These are phyloP conservation scores for Pollenia labialis DNA, from an alignment of 2,888 invertebrate species.

Conservation along the genomic window DNA sequence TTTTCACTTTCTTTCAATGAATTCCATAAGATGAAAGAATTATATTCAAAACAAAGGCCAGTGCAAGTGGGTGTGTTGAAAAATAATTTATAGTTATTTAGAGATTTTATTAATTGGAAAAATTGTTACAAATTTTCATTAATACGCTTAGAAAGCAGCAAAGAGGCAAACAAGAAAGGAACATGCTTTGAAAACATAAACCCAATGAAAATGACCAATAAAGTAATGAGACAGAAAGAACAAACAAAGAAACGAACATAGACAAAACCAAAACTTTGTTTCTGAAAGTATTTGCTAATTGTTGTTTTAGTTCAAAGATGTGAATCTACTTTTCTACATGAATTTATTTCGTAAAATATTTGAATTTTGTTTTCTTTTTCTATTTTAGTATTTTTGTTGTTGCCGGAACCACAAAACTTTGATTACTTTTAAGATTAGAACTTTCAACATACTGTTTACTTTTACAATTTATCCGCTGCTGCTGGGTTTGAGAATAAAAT, in stretches of 20 bases:
- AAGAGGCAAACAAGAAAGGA: background rate
- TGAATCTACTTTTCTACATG: background rate
- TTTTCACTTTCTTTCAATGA: background rate
- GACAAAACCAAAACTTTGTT: slow-evolving; percentile 13
- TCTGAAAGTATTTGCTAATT: slow-evolving; percentile 46
- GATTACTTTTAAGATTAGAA: slow-evolving; percentile 69
- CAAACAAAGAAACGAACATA: slow-evolving; percentile 8
- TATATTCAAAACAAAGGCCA: background rate
- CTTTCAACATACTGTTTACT: slow-evolving; percentile 44
- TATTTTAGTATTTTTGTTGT: background rate
- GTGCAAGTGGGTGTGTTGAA: slow-evolving; percentile 1
- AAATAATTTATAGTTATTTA: slow-evolving; percentile 81
- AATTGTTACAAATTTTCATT: slow-evolving; percentile 69
- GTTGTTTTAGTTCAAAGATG: slow-evolving; percentile 43
- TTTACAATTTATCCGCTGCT: background rate
- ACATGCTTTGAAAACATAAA: slow-evolving; percentile 14
- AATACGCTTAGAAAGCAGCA: slow-evolving; percentile 3
- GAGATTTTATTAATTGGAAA: slow-evolving; percentile 83
- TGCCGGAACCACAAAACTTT: slow-evolving; percentile 65
- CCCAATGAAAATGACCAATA: slow-evolving; percentile 59
- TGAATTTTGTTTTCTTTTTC: slow-evolving; percentile 32
- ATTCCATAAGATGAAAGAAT: background rate
- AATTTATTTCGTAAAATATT: background rate
- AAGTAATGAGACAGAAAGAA: slow-evolving; percentile 40
- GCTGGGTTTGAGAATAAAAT: slow-evolving; percentile 26